These are phyloP conservation scores for Phasia obesa DNA, from an alignment of 2,888 invertebrate species.

Conservation along the genomic window DNA sequence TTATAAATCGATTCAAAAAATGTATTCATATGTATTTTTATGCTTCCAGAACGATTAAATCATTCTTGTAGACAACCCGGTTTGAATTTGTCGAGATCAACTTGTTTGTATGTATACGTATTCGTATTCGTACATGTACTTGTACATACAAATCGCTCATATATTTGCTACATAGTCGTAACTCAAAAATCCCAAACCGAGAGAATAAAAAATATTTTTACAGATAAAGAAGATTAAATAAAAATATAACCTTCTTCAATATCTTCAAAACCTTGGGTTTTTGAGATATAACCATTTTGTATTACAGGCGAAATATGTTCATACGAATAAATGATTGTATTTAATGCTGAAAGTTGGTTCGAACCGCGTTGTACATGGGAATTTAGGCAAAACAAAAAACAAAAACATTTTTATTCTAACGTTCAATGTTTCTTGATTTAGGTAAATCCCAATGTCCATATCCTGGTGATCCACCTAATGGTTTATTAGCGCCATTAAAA, in stretches of 20 bases:
- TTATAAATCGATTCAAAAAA: neutral
- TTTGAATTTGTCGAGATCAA: constrained; percentile 13
- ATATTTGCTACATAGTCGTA: neutral
- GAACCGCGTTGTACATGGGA: constrained; percentile 51
- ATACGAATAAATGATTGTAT: neutral
- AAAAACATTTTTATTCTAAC: constrained; percentile 27
- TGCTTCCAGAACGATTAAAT: neutral
- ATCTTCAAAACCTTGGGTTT: too few species aligned
- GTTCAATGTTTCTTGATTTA: constrained; percentile 76
- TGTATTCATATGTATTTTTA: neutral
- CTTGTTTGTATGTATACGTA: too few species aligned
- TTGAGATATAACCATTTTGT: too few species aligned
- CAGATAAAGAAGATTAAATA: too few species aligned
- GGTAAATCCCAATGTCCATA: constrained; percentile 89
- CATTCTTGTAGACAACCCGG: constrained; percentile 47
- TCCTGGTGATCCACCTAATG: constrained; percentile 88
- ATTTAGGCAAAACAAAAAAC: neutral
- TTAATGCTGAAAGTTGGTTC: neutral
- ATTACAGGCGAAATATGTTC: too few species aligned
- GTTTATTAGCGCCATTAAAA: constrained; percentile 87
- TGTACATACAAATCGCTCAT: neutral
- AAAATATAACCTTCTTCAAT: too few species aligned
- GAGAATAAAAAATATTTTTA: too few species aligned
- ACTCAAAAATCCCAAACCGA: too few species aligned
- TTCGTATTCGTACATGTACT: neutral